Evolutionary conservation across 92 coral and sea anemone species (phyloP), one percentile per base, ranked within the genome.

Genomic region (Metridium senile): DNA sequence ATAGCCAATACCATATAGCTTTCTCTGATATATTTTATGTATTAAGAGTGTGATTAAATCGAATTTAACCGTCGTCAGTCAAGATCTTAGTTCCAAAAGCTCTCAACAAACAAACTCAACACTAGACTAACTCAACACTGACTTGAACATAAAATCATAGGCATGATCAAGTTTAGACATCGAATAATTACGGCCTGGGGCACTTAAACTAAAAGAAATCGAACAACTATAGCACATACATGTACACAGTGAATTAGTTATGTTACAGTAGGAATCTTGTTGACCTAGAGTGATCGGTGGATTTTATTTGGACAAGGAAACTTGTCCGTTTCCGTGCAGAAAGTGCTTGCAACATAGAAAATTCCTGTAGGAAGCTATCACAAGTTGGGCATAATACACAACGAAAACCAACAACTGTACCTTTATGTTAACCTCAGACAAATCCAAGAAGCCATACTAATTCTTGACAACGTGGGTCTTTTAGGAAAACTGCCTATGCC

Each of bases 361-460:
- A 71, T 71, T 71, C 76, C 76, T 53, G 76, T 71, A 71, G 76
- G 76, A 71, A 71, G 76, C 76, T 39, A 13, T 54, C 29, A 52
- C 28, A 71, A 28, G 64, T 71, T 71, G 76, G 61, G 76, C 61
- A 71, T 71, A 78, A 33, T 51, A 78, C 68, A 13, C 19, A 25
- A 28, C 25, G 25, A 13, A 26, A 64, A 9, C 54, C 33, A 34
- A 13, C 3, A 45, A 46, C 33, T 45, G 11, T 78, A 78, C 82
- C 82, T 78, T 66, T 45, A 66, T 65, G 34, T 54, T 78, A 57
- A 68, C 66, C 82, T 69, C 75, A 56, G 29, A 54, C 28, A 67
- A n/a, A 31, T 49, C 81, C 81, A 49, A 62, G 72, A 23, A 64
- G 46, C 81, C 81, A 76, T 76, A 26, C 29, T 49, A 51, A 2